Base-by-base conservation (phyloP, 1,140 invertebrate genomes). In the Zaprionus davidi region DNA sequence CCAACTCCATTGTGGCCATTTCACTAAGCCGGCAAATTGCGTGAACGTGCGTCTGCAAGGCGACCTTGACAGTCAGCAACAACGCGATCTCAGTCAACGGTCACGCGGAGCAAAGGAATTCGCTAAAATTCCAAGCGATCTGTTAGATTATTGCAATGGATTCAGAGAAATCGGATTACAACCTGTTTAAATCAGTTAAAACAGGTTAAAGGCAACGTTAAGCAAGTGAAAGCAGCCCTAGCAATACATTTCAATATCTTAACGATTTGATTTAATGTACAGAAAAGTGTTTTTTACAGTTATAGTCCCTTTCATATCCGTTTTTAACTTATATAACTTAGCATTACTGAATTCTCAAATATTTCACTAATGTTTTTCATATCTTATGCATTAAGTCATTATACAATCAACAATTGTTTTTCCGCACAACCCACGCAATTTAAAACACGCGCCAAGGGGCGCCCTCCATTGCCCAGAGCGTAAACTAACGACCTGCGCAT, bases 1-100 rank as follows among this genome's bases (percentile, higher is more conserved):
- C 87, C 83, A 84, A 87, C 81, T 83, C 78, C 88, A 88, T 88
- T 87, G 71, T 78, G 64, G 71, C 84, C 67, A 78, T 87, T 76
- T 83, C 80, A 87, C 84, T 81, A 87, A 88, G 76, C 71, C 81
- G 78, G 77, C 77, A 87, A 87, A 87, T 87, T 88, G 83, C 74
- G 73, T 70, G 71, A 78, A 87, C 83, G 83, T 87, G 84, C 78
- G 71, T 66, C 74, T 73, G 74, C 74, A 73, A 31, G 13, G 51
- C 73, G 84, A 83, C 83, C 84, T 87, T 87, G 84, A 88, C 77
- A 34, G 31, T 11, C 9, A 11, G 9, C 28, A 31, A 31, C 28
- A 31, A 31, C 28, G 28, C 28, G 28, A 31, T 31, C 28, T 31
- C 41, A 12, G 17, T 12, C 17, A 11, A 22, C 44, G 9, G 17